phyloP scores from a whole-genome alignment of 1,140 invertebrate species.

The Brachionus angularis region DNA sequence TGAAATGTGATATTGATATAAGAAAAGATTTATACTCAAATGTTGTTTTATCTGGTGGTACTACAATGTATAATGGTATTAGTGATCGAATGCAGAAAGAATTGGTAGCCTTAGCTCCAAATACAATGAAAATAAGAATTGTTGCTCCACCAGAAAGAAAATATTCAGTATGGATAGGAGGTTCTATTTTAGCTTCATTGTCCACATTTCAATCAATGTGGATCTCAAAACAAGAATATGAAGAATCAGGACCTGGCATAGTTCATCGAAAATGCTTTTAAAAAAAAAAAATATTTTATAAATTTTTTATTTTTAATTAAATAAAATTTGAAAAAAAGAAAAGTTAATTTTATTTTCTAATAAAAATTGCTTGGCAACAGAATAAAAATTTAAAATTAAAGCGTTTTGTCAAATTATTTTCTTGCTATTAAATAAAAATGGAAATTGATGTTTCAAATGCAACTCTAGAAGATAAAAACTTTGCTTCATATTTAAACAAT shows the following conservation, averaged over 20 bases:
- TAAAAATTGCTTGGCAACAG: background rate
- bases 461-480: no score
- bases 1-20: slow-evolving; percentile 60
- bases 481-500: background rate
- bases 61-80: slow-evolving; percentile 62
- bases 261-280: slow-evolving; percentile 93
- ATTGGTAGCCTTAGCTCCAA: slow-evolving; percentile 61
- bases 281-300: slow-evolving; percentile 60
- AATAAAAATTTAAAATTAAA: background rate
- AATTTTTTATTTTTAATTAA: slow-evolving; percentile 63
- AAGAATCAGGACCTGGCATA: slow-evolving; percentile 85
- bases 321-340: slow-evolving; percentile 11
- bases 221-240: slow-evolving; percentile 91
- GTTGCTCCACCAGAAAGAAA: slow-evolving; percentile 60
- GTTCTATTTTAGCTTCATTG: slow-evolving; percentile 58
- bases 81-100: slow-evolving; percentile 61
- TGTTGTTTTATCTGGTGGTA: slow-evolving; percentile 60
- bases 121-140: slow-evolving; percentile 59
- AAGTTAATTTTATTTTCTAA: background rate
- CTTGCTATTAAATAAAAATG: no score
- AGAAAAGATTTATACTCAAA: slow-evolving; percentile 59
- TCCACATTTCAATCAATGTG: slow-evolving; percentile 67
- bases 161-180: slow-evolving; percentile 58
- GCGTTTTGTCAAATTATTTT: no score
- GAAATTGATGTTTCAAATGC: no score